These are phyloP conservation scores for Villa cingulata DNA, from an alignment of 2,888 invertebrate species.

Conservation along the genomic window DNA sequence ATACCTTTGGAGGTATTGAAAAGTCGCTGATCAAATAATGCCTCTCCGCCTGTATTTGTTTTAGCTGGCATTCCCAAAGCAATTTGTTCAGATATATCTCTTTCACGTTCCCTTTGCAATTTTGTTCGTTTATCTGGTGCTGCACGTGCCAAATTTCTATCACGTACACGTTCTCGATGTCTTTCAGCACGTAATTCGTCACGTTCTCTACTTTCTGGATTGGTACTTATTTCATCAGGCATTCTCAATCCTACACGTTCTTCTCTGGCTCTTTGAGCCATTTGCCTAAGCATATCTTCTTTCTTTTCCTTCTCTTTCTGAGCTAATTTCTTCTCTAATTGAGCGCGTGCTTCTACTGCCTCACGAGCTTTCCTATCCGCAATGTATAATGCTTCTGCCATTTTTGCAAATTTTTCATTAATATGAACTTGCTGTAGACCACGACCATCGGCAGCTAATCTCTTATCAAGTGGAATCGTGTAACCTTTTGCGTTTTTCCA, in stretches of 20 bases:
- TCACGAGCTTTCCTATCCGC: constrained; percentile 95
- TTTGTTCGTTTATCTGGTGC: constrained; percentile 90
- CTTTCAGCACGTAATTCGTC: constrained; percentile 79
- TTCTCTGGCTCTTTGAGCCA: constrained; percentile 92
- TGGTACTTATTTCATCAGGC: constrained; percentile 32
- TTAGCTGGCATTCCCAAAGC: constrained; percentile 90
- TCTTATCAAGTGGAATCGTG: constrained; percentile 95
- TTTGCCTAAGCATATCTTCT: constrained; percentile 80
- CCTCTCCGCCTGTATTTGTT: constrained; percentile 54
- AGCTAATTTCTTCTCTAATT: constrained; percentile 88
- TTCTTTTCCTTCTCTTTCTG: constrained; percentile 98
- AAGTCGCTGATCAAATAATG: constrained; percentile 86
- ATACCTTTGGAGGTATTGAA: constrained; percentile 90
- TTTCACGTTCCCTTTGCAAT: constrained; percentile 76
- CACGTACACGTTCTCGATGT: constrained; percentile 81
- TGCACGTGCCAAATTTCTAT: constrained; percentile 82
- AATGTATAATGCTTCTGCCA: constrained; percentile 94
- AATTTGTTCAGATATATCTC: constrained; percentile 97
- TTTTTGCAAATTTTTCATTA: constrained; percentile 97
- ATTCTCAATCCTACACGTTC: constrained; percentile 66
- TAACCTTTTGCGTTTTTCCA: constrained; percentile 99
- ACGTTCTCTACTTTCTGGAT: constrained; percentile 57
- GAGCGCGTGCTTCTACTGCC: constrained; percentile 92
- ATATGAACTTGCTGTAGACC: constrained; percentile 95
- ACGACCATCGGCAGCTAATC: constrained; percentile 94